Base-by-base conservation (phyloP, 1,140 invertebrate species). In the Drosophila tsacasi region DNA sequence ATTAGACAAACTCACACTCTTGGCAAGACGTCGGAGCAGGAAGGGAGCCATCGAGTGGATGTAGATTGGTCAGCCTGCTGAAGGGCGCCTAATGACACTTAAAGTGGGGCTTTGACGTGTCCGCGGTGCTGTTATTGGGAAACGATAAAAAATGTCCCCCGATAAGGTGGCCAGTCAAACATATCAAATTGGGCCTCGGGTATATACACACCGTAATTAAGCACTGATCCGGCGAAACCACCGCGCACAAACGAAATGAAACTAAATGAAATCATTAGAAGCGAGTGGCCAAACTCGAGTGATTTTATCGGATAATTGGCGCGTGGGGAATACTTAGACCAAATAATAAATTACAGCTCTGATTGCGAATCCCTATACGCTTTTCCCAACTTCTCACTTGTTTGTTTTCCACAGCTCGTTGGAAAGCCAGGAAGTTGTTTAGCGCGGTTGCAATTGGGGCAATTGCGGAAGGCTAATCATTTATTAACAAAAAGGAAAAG, bases 221-320 rank as follows among this genome's bases (percentile, higher is more conserved):
- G 30, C 67, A 49, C 7, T 54, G 59, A 57, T 55, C 46, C 32
- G 13, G 68, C 39, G 54, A 78, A 67, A 54, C 61, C 23, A 7
- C 15, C 12, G n/a, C 27, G 3, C 15, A n/a, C 54, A 47, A 76
- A 57, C 65, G 68, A 71, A 69, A 71, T 49, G 17, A 58, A 79
- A 72, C 81, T 67, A 61, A 83, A 84, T 84, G 77, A 81, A 84
- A 84, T 84, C 76, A 75, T 80, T 84, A 68, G 65, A 35, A n/a
- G 30, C n/a, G 32, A 65, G 67, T 65, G 23, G 49, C 55, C 66
- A 64, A 77, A 77, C 67, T 68, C 73, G 69, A 78, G 79, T 73
- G 73, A 60, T 81, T 84, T 85, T 81, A 81, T 81, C 74, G 66
- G 82, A 69, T 84, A 78, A 81, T 85, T 84, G 82, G 73, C 73